These are phyloP conservation scores for Tachuris rubrigastra DNA, from an alignment of 2,113 vertebrate species.

Conservation along the genomic window DNA sequence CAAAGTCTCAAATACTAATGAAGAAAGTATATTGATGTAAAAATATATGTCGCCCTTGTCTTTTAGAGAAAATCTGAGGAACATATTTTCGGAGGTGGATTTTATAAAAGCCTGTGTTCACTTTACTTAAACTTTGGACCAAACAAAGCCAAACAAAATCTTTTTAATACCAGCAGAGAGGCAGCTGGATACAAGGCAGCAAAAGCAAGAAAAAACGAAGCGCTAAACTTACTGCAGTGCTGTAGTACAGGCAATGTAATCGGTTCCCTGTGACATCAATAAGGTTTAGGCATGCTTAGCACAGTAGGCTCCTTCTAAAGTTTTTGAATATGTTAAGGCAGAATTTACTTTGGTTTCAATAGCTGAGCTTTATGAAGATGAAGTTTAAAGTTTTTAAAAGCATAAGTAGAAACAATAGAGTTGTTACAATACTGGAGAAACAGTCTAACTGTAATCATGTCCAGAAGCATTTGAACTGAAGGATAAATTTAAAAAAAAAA, in stretches of 20 bases:
- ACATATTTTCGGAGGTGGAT: neutral
- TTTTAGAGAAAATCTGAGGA: neutral
- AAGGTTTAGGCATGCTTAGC: neutral
- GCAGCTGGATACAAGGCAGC: neutral
- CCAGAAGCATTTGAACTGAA: conserved; percentile 51
- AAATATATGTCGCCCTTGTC: neutral
- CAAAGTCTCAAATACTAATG: neutral
- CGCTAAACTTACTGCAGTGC: neutral
- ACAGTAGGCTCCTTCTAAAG: neutral
- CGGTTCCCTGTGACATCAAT: neutral
- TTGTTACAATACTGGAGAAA: neutral
- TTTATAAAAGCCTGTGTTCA: neutral
- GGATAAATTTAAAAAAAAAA: conserved; percentile 3
- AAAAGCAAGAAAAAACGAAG: neutral
- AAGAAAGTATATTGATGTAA: neutral
- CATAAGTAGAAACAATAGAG: neutral
- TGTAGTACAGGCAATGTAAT: neutral
- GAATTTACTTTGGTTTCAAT: neutral
- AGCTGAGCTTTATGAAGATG: neutral
- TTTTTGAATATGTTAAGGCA: neutral
- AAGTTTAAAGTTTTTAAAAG: conserved; percentile 4
- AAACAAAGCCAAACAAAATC: neutral
- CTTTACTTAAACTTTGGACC: neutral
- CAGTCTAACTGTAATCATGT: neutral
- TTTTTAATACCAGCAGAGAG: neutral